phyloP scores from a whole-genome alignment of 2,888 invertebrate species.

The Phortica magna region DNA sequence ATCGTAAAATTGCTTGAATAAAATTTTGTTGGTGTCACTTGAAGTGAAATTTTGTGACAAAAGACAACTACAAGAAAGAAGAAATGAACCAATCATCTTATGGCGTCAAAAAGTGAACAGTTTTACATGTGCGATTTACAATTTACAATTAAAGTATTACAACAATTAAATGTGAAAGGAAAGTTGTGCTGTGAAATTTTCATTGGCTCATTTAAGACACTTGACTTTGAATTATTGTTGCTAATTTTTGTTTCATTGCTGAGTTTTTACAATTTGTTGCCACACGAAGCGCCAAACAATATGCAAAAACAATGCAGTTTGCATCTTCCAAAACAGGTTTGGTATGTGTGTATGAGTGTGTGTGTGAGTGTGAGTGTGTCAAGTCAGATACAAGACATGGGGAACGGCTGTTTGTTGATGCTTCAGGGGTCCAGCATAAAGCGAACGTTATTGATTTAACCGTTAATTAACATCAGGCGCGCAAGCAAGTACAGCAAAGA shows the following conservation, averaged over 20 bases:
- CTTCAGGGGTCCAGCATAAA: not conserved
- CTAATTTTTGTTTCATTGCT: too few species aligned
- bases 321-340: too few species aligned
- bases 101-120: not conserved
- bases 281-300: too few species aligned
- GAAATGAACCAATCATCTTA: constrained; percentile 3
- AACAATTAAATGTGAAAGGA: too few species aligned
- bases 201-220: too few species aligned
- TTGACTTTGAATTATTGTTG: too few species aligned
- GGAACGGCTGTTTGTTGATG: too few species aligned
- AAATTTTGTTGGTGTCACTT: not conserved
- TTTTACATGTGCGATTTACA: not conserved
- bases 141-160: too few species aligned
- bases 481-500: not conserved
- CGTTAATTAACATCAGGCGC: not conserved
- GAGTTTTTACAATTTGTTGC: too few species aligned
- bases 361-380: not conserved
- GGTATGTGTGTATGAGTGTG: too few species aligned
- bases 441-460: not conserved
- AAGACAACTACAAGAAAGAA: constrained; percentile 19
- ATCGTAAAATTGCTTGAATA: constrained; percentile 25
- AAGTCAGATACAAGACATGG: not conserved
- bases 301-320: too few species aligned
- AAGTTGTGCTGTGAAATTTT: too few species aligned
- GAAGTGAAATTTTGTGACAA: not conserved